A percentile compares a stretch with the other conserved stretches of the same genome.
Conservation (phyloP, 2,797 vertebrate species). For the Otolemur crassicaudatus region DNA sequence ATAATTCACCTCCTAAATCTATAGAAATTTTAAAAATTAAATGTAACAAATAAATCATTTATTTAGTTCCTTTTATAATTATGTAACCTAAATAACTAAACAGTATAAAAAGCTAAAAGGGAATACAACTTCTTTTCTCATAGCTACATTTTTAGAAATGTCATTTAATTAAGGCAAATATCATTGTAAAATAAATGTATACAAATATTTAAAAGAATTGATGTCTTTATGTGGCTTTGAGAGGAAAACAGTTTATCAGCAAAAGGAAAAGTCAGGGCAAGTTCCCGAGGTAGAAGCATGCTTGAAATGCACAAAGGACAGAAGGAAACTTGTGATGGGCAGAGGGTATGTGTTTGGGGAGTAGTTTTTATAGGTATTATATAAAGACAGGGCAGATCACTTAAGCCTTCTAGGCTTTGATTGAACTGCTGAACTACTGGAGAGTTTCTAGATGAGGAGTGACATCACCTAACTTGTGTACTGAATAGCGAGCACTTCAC, state of each 20-base stretch:
- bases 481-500: background rate
- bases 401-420: background rate
- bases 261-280: background rate
- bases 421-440: background rate
- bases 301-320: background rate
- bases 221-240: background rate
- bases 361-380: background rate
- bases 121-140: background rate
- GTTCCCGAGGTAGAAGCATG: background rate
- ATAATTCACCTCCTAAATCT: too few species aligned
- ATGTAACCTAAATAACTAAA: background rate
- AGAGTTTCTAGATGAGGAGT: background rate
- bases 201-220: background rate
- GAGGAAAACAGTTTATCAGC: background rate
- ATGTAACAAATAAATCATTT: background rate
- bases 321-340: background rate
- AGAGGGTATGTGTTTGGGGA: too few species aligned
- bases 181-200: background rate
- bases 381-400: background rate
- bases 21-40: background rate
- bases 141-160: background rate
- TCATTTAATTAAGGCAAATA: background rate
- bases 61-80: background rate
- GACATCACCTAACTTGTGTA: background rate
- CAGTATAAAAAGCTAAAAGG: background rate